These are phyloP conservation scores for Trachelipus rathkii DNA, from an alignment of 1,140 invertebrate genomes.

Conservation along the genomic window DNA sequence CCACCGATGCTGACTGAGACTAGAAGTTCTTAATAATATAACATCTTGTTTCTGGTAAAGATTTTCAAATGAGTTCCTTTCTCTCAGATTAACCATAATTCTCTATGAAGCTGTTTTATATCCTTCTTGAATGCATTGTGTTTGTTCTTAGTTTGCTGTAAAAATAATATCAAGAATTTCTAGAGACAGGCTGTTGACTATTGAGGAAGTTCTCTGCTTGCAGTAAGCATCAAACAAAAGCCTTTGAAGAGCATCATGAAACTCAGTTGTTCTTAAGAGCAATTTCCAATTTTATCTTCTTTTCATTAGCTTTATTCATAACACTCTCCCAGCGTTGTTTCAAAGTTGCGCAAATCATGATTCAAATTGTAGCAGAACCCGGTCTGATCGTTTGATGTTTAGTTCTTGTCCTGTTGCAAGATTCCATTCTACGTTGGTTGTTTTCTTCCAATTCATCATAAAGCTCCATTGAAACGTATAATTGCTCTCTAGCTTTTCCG, in stretches of 20 bases:
- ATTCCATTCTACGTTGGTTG: conserved; percentile 79
- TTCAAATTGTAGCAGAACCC: conserved; percentile 72
- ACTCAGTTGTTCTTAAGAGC: conserved; percentile 90
- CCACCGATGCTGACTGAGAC: conserved; percentile 97
- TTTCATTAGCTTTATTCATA: conserved; percentile 81
- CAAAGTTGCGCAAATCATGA: conserved; percentile 78
- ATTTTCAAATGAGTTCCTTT: conserved; percentile 97
- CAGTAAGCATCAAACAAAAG: conserved; percentile 94
- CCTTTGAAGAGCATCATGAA: conserved; percentile 83
- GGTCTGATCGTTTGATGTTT: conserved; percentile 73
- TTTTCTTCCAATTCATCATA: conserved; percentile 90
- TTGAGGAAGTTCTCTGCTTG: conserved; percentile 85
- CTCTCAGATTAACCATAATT: conserved; percentile 88
- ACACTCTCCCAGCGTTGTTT: conserved; percentile 90
- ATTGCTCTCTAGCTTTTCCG: conserved; percentile 93
- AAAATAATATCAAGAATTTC: conserved; percentile 85
- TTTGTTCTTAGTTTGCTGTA: conserved; percentile 90
- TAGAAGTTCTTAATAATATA: conserved; percentile 95
- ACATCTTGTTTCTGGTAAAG: conserved; percentile 99
- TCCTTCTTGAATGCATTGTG: conserved; percentile 96
- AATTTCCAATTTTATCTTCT: conserved; percentile 96
- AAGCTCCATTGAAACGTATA: conserved; percentile 93
- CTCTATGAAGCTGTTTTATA: conserved; percentile 84
- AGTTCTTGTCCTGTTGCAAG: conserved; percentile 84
- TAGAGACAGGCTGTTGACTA: conserved; percentile 85